A percentile compares a stretch with the other conserved stretches of the same genome.
phyloP scores from a whole-genome alignment of 2,797 vertebrate genomes.

The Adelosebastes latens region DNA sequence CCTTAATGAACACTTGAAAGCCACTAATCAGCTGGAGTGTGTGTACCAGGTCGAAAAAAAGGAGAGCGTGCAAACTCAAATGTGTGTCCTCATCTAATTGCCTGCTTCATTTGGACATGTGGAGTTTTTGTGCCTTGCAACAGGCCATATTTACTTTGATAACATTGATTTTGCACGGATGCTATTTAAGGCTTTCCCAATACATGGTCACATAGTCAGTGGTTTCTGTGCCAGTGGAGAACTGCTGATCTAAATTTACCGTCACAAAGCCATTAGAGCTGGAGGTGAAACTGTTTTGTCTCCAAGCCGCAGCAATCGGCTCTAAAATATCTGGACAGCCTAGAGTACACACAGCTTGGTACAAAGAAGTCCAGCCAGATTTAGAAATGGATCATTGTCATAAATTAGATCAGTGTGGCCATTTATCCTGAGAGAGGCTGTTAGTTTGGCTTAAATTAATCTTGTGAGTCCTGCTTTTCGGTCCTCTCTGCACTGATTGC shows the following conservation, averaged over 20 bases:
- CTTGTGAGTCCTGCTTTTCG: slow-evolving; percentile 21
- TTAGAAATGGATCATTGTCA: slow-evolving; percentile 46
- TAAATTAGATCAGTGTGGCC: slow-evolving; percentile 25
- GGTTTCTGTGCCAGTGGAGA: slow-evolving; percentile 12
- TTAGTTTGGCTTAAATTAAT: slow-evolving; percentile 46
- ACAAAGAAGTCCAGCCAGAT: slow-evolving; percentile 19
- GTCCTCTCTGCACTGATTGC: slow-evolving; percentile 26
- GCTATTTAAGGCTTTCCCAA: slow-evolving; percentile 17
- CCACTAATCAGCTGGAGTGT: slow-evolving; percentile 61
- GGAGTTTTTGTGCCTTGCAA: slow-evolving; percentile 3
- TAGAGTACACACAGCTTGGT: neutral
- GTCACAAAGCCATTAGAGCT: slow-evolving; percentile 45
- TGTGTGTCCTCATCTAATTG: slow-evolving; percentile 32
- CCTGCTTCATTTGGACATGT: neutral
- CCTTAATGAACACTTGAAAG: slow-evolving; percentile 58
- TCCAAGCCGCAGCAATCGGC: slow-evolving; percentile 39
- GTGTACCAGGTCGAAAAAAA: slow-evolving; percentile 31
- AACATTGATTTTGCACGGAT: slow-evolving; percentile 12
- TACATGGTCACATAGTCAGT: neutral
- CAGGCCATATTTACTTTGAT: neutral
- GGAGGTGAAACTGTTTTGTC: slow-evolving; percentile 41
- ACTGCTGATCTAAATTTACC: slow-evolving; percentile 45
- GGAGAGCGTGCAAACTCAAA: slow-evolving; percentile 9
- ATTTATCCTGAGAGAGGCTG: slow-evolving; percentile 35
- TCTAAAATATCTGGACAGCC: slow-evolving; percentile 32